These are phyloP conservation scores for Tychaedon coryphoeus DNA, from an alignment of 2,113 vertebrate species.

Conservation along the genomic window DNA sequence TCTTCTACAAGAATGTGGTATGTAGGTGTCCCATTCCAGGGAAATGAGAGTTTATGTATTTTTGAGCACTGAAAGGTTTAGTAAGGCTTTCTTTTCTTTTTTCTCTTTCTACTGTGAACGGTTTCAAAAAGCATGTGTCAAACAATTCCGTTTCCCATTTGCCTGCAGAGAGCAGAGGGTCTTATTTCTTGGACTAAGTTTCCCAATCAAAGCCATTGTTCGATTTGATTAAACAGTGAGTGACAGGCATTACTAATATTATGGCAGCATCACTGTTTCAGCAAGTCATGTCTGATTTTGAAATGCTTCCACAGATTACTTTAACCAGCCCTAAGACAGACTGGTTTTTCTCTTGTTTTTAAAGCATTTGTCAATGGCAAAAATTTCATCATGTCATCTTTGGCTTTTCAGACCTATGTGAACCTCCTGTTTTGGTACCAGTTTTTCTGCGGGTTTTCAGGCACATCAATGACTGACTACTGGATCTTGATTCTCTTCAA, in stretches of 20 bases:
- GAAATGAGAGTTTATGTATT: neutral
- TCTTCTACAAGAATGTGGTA: constrained; percentile 87
- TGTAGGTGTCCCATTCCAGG: neutral
- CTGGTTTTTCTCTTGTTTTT: neutral
- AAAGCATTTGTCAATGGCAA: neutral
- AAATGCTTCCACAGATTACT: neutral
- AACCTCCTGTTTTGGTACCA: constrained; percentile 85
- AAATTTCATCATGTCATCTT: neutral
- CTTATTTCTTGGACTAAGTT: neutral
- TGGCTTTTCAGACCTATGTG: constrained; percentile 75
- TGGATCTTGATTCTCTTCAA: constrained; percentile 86
- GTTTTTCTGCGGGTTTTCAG: constrained; percentile 84
- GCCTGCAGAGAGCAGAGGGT: neutral
- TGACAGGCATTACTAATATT: neutral
- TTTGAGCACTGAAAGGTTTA: neutral
- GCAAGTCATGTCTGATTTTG: neutral
- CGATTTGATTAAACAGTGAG: constrained; percentile 13
- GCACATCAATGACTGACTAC: constrained; percentile 80
- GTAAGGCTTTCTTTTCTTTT: neutral
- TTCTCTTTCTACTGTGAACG: neutral
- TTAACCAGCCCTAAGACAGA: neutral
- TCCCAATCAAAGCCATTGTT: constrained; percentile 18
- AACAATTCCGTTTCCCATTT: neutral
- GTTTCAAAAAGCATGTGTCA: neutral
- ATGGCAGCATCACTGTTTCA: constrained; percentile 3